Base-by-base conservation (phyloP, 2,888 invertebrate genomes). In the Drosophila limbata region DNA sequence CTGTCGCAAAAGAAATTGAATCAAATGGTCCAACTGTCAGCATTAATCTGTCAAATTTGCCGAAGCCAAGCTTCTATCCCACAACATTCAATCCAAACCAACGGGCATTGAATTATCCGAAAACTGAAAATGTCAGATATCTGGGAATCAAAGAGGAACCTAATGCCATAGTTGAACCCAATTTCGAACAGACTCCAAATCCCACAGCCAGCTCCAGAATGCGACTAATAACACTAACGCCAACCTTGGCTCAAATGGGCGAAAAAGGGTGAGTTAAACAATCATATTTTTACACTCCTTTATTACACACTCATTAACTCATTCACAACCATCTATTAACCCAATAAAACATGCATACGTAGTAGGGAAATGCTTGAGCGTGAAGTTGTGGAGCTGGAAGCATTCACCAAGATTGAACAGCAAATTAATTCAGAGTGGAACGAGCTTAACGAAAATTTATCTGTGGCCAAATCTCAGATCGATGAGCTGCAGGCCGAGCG, bases 401-500 rank as follows among this genome's bases (percentile, higher is more conserved):
- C 94, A 79, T 93, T 94, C 69, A 94, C 95, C 1, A 93, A 93
- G 57, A 91, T 94, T 72, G 95, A 95, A 89, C 95, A 94, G 68
- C 93, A 94, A 56, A 92, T 84, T 31, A 77, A 85, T 57, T 81
- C 84, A 9, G 81, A 91, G 48, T 81, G 90, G 72, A 86, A 90
- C 9, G 70, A 80, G 3, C 63, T 90, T 31, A 88, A 80, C 40
- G 75, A 86, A 31, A 75, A 78, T 53, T 48, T 84, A 42, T 66
- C 81, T 45, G 47, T 65, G 9, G 72, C 86, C 13, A 65, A 67
- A 42, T 73, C 73, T 59, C 81, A 80, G 55, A 73, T 78, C 59
- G 52, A 69, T 3, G 53, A 69, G 25, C 68, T 89, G 17, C 80
- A 87, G 53, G 66, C 68, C n/a, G 85, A 88, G 61, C 73, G 72